phyloP scores from a whole-genome alignment of 1,140 invertebrate genomes.

The Phymastichus coffea region DNA sequence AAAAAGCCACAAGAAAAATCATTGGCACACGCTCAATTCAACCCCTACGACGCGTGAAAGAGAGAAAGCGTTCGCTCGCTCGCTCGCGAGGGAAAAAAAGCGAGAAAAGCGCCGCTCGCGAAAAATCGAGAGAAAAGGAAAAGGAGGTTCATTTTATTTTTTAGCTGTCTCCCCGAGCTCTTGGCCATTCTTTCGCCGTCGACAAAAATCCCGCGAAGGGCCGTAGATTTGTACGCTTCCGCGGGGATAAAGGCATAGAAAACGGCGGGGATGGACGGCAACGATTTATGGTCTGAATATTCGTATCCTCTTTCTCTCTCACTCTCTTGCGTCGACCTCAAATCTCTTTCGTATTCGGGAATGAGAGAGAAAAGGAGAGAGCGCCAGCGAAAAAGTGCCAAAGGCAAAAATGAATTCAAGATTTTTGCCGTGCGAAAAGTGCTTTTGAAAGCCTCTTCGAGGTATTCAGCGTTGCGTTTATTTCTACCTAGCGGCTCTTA shows the following conservation, averaged over 20 bases:
- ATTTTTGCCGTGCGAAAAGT: constrained; percentile 18
- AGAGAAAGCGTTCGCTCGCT: no score
- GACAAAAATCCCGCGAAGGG: constrained; percentile 21
- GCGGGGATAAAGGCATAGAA: constrained; percentile 6
- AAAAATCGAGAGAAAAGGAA: no score
- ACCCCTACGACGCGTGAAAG: no score
- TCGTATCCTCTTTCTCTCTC: constrained; percentile 5
- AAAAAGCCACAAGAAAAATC: no score
- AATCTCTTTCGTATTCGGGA: constrained; percentile 12
- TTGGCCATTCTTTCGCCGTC: constrained; percentile 14
- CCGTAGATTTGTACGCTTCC: constrained; percentile 24
- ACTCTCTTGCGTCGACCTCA: not conserved
- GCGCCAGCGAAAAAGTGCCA: constrained; percentile 16
- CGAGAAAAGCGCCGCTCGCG: no score
- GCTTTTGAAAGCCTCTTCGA: constrained; percentile 9
- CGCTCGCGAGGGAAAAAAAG: no score
- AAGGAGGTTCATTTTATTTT: constrained; percentile 5
- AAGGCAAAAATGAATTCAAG: constrained; percentile 29
- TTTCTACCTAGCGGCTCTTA: constrained; percentile 1
- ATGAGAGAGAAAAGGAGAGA: not conserved
- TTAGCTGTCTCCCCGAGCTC: constrained; percentile 16
- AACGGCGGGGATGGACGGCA: constrained; percentile 13
- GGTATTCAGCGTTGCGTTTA: not conserved
- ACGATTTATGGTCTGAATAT: constrained; percentile 27
- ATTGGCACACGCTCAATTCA: no score